phyloP scores from a whole-genome alignment of 1,140 invertebrate genomes.

The Phthorimaea operculella region DNA sequence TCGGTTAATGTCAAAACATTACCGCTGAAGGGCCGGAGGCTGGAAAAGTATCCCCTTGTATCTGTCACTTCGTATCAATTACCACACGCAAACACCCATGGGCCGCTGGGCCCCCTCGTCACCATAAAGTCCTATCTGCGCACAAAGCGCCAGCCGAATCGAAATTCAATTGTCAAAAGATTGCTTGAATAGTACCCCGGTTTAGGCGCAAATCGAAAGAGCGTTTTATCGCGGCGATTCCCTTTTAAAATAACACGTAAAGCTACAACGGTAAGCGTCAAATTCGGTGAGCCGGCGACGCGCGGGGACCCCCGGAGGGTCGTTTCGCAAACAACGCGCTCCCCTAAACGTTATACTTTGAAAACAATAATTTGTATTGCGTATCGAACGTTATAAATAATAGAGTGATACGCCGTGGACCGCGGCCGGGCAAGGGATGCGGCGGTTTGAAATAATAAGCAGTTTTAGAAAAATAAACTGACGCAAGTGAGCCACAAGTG shows the following conservation, averaged over 20 bases:
- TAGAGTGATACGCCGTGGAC: conserved; percentile 60
- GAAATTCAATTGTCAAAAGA: conserved; percentile 67
- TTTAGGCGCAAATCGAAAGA: conserved; percentile 36
- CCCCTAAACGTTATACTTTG: conserved; percentile 68
- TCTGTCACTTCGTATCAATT: conserved; percentile 66
- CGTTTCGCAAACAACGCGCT: conserved; percentile 59
- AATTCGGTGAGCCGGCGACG: conserved; percentile 27
- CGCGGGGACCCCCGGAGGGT: conserved; percentile 41
- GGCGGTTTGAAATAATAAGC: conserved; percentile 24
- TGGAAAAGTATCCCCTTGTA: conserved; percentile 54
- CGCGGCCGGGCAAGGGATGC: conserved; percentile 30
- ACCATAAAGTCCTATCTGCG: conserved; percentile 55
- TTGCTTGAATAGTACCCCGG: conserved; percentile 57
- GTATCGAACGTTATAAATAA: conserved; percentile 68
- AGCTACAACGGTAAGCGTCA: conserved; percentile 32
- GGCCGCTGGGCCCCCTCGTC: conserved; percentile 10
- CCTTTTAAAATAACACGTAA: conserved; percentile 42
- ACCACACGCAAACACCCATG: conserved; percentile 63
- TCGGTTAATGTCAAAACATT: conserved; percentile 65
- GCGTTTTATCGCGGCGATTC: conserved; percentile 30
- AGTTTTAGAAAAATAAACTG: conserved; percentile 8
- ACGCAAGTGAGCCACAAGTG: not conserved
- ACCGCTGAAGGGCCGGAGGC: conserved; percentile 50
- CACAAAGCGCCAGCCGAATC: conserved; percentile 49
- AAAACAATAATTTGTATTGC: conserved; percentile 69